Evolutionary conservation across 2,888 invertebrate genomes (phyloP), one percentile per base, ranked within the genome.

Genomic region (Nipponacmea schrenckii): DNA sequence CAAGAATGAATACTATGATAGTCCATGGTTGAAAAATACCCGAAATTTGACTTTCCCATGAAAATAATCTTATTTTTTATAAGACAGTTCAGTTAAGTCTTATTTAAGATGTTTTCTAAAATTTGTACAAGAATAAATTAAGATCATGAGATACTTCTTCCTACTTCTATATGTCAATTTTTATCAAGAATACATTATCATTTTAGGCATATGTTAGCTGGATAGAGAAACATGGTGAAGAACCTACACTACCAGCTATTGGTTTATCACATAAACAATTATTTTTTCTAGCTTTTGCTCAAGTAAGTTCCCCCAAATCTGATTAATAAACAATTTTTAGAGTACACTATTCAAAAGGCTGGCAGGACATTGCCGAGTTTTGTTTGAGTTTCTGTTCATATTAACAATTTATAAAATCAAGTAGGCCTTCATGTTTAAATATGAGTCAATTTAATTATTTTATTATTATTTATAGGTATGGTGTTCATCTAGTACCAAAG

Each of bases 231-330:
- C 74, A 87, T 75, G 82, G 81, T 20, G 79, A 80, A n/a, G 86
- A 87, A 72, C 76, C 76, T n/a, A 77, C 81, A 4, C 81, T 90
- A 12, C 90, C 90, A 4, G 89, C 88, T 1, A 68, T 87, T 4
- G 87, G 88, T 46, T 81, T 89, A 77, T 87, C 87, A 31, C 84
- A 87, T 68, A 83, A 85, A 66, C 90, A 90, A 77, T 79, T 90
- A 63, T 90, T 90, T 81, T 90, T 90, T 79, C 78, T 90, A 12
- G 85, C 89, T 0, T 90, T 89, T 83, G 88, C 90, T 68, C 87
- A 88, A 85, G 88, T 87, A 72, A 76, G 72, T 50, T 56, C 15
- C 15, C 27, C 17, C n/a, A n/a, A n/a, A n/a, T n/a, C n/a, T n/a
- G 48, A 12, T 62, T 1, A 17, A 20, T 67, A 14, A 20, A 5